Evolutionary conservation across 2,113 vertebrate species (phyloP), one percentile per base, ranked within the genome.

Genomic region (Oophaga pumilio): DNA sequence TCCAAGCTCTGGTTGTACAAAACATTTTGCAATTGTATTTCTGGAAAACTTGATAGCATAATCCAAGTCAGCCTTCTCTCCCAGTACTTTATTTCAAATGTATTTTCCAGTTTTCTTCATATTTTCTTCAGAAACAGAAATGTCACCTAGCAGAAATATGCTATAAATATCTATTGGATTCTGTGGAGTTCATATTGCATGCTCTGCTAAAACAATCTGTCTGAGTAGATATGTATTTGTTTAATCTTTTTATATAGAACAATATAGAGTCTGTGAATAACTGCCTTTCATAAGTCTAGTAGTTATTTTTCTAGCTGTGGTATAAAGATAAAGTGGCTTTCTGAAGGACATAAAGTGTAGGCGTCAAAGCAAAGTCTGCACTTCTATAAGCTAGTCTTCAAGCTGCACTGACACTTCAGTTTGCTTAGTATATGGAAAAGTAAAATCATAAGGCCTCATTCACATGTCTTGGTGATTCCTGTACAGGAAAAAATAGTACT

Each of bases 131-230:
- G 71, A 74, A 74, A 74, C 71, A 74, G 71, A 74, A 74, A 74
- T 74, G 71, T 74, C 71, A 60, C 89, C 86, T 89, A 90, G 90
- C 87, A 90, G 90, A 90, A 92, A 92, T 90, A 89, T 90, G 89
- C 94, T 94, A 93, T 93, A 93, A 94, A 93, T 92, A 93, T 77
- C 91, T 90, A 90, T 89, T 87, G 6, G 17, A 26, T 88, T 92
- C 92, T 79, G 82, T 73, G 90, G 91, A 92, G 88, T 90, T 87
- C 89, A 84, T 71, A 0, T 90, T 91, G 89, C 90, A 59, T 89
- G 85, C 90, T 92, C 90, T 90, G 90, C 91, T 90, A 91, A 90
- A 91, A 88, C 79, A 76, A 71, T 60, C 28, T 82, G 76, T 80
- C 85, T 87, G 17, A 57, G 76, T 69, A 79, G 60, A 78, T 76